phyloP scores from a whole-genome alignment of 2,888 invertebrate genomes.

The Galeopsomyia nigrocyanea region DNA sequence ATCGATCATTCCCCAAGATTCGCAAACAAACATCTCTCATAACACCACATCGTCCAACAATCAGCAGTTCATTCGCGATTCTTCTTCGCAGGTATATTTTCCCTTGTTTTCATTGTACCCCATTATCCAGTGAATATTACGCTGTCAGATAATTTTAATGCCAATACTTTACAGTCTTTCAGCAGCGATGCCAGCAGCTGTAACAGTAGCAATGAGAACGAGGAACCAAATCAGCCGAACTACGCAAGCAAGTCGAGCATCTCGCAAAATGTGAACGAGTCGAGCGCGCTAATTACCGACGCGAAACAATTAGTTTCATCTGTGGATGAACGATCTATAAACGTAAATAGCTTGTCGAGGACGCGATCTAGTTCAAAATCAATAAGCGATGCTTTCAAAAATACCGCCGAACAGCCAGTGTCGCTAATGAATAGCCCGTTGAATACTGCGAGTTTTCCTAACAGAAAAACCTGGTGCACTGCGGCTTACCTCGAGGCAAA shows the following conservation, averaged over 20 bases:
- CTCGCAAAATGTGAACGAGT: slow-evolving; percentile 39
- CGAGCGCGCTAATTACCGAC: background rate
- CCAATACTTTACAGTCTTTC: slow-evolving; percentile 51
- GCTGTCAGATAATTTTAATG: slow-evolving; percentile 8
- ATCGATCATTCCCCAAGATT: slow-evolving; percentile 69
- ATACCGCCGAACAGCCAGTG: slow-evolving; percentile 70
- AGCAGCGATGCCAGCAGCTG: slow-evolving; percentile 67
- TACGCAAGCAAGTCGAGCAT: slow-evolving; percentile 49
- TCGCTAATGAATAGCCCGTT: too few species aligned
- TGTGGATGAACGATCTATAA: slow-evolving; percentile 73
- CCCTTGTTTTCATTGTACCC: too few species aligned
- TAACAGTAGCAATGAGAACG: slow-evolving; percentile 66
- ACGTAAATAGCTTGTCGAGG: slow-evolving; percentile 71
- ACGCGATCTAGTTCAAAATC: slow-evolving; percentile 71
- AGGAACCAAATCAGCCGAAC: slow-evolving; percentile 47
- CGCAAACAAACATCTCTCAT: slow-evolving; percentile 56
- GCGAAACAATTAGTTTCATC: slow-evolving; percentile 64
- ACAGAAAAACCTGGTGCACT: slow-evolving; percentile 50
- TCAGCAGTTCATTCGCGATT: too few species aligned
- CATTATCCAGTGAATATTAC: slow-evolving; percentile 28
- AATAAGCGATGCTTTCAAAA: slow-evolving; percentile 61
- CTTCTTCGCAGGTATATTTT: too few species aligned
- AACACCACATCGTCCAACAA: slow-evolving; percentile 15
- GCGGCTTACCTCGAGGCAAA: slow-evolving; percentile 52
- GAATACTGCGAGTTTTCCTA: slow-evolving; percentile 48